Evolutionary conservation across 2,888 invertebrate genomes (phyloP).

Genomic region (Taenaris catops): DNA sequence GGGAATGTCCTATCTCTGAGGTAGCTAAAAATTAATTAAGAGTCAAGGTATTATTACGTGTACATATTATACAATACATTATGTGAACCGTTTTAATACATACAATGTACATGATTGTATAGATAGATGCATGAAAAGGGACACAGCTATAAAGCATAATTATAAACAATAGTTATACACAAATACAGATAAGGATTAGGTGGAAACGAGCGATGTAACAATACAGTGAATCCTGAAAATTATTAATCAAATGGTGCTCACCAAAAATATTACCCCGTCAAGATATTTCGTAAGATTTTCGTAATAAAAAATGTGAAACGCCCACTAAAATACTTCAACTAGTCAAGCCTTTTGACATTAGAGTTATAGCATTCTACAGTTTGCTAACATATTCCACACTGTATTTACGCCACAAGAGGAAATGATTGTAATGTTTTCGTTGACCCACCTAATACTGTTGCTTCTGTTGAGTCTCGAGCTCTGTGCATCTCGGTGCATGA

Average conservation of each 20-base stretch:
- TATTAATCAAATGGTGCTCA: too few relatives aligned
- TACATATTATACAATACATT: constrained; percentile 4
- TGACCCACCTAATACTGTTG: constrained; percentile 93
- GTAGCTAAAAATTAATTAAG: constrained; percentile 83
- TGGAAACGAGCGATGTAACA: constrained; percentile 12
- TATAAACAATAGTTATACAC: constrained; percentile 16
- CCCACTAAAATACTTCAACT: too few relatives aligned
- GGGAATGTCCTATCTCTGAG: constrained; percentile 96
- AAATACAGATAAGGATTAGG: constrained; percentile 11
- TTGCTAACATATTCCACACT: too few relatives aligned
- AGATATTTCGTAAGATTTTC: too few relatives aligned
- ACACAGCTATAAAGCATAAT: constrained; percentile 22
- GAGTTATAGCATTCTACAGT: too few relatives aligned
- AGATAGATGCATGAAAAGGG: constrained; percentile 11
- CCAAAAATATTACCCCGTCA: too few relatives aligned
- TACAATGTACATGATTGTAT: background rate
- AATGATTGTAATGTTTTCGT: constrained; percentile 3
- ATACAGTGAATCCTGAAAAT: too few relatives aligned
- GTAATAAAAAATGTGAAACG: too few relatives aligned
- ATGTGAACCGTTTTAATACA: background rate
- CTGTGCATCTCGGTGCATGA: constrained; percentile 80
- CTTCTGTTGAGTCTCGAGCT: constrained; percentile 88
- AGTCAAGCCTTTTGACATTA: too few relatives aligned
- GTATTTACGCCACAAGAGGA: constrained; percentile 5
- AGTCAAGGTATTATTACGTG: constrained; percentile 42